Base-by-base conservation (phyloP, 2,797 vertebrate genomes). In the Fistularia commersonii region DNA sequence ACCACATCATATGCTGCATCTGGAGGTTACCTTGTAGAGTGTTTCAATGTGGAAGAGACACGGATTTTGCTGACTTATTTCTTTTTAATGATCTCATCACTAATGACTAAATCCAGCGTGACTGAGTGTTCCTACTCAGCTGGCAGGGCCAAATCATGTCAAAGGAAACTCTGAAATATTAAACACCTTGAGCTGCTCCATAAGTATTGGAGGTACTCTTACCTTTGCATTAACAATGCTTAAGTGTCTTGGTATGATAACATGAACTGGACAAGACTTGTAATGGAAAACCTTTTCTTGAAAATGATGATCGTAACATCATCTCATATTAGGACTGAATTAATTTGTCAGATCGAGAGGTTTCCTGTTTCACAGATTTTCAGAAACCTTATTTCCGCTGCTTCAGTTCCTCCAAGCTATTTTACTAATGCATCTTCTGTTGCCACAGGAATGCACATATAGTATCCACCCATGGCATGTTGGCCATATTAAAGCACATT, bases 151-250 rank as follows among this genome's bases (percentile, higher is more conserved):
- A 82, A 77, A 78, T 73, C 81, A 81, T 72, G 69, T 79, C 65
- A 65, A 60, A 64, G 73, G 76, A 83, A 85, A 89, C 77, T 57
- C 77, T 87, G 66, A 88, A 87, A 88, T 88, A 88, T 88, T 86
- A 88, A 87, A 87, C 76, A 81, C 69, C 55, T 56, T 3, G 41
- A 72, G 70, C 69, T 41, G 56, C 66, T 66, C 56, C 57, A 59
- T 79, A 79, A 79, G 77, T 69, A 74, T 59, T 33, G 48, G 54
- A 76, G 74, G 48, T 74, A 68, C 79, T 88, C 66, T 80, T 72
- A 64, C 64, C 69, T 81, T 74, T 67, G 73, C 81, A 77, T 79
- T 81, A 84, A 71, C 61, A 61, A 51, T 32, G 43, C 77, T 76
- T 78, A 56, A 64, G 63, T 72, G 12, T 47, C 51, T 37, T 49